Conservation (phyloP, 2,797 vertebrate species). For the Anabacerthia variegaticeps region DNA sequence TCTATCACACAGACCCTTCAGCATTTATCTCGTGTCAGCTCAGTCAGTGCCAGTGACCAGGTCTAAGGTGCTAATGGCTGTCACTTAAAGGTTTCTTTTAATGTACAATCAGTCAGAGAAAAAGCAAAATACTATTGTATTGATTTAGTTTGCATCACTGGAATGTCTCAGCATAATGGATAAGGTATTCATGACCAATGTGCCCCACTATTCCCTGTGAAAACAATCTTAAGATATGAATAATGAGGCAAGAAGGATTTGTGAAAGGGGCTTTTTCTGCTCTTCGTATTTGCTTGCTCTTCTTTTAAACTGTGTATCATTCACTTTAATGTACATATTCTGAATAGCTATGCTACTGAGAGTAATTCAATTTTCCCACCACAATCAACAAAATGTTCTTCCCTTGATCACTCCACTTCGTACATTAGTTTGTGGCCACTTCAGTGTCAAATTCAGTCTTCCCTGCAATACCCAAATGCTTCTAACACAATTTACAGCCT, state of each 20-base stretch:
- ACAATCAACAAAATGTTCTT: conserved; percentile 56
- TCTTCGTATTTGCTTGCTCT: conserved; percentile 16
- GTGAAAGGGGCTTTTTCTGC: background rate
- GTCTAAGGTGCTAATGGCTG: background rate
- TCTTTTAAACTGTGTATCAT: background rate
- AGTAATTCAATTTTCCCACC: conserved; percentile 46
- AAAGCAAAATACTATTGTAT: conserved; percentile 25
- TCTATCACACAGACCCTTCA: background rate
- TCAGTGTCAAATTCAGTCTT: conserved; percentile 54
- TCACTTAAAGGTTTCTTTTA: conserved; percentile 34
- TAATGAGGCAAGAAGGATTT: background rate
- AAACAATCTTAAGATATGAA: conserved; percentile 3
- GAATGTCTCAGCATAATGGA: conserved; percentile 10
- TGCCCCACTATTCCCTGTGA: background rate
- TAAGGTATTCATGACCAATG: background rate
- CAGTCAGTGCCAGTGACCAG: background rate
- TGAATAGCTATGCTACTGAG: conserved; percentile 2
- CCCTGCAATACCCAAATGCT: conserved; percentile 39
- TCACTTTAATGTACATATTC: conserved; percentile 39
- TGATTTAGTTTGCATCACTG: conserved; percentile 15
- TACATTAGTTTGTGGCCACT: conserved; percentile 49
- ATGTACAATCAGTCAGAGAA: background rate
- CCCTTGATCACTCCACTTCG: background rate
- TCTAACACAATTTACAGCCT: conserved; percentile 50
- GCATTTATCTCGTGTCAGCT: background rate